Evolutionary conservation across 2,888 invertebrate genomes (phyloP).

Genomic region (Folsomia manolachei): DNA sequence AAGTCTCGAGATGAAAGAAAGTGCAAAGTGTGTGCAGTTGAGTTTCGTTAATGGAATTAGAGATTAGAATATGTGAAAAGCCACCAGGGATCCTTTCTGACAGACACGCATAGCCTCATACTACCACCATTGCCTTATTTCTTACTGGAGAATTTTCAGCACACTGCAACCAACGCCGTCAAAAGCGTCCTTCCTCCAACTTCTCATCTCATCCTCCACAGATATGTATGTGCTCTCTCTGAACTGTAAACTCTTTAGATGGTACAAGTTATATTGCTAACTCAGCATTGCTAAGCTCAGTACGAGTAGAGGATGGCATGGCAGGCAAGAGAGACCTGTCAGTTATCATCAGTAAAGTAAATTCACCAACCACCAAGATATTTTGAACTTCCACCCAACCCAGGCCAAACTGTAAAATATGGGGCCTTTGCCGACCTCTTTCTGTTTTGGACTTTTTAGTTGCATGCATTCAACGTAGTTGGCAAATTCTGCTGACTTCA

Average conservation of each 20-base stretch:
- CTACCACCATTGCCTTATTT: background rate
- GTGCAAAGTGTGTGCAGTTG: conserved; percentile 2
- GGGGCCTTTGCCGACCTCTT: background rate
- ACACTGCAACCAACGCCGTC: background rate
- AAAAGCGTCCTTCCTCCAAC: background rate
- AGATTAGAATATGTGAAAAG: conserved; percentile 14
- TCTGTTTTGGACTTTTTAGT: background rate
- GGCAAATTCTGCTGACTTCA: background rate
- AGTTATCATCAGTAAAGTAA: conserved; percentile 3
- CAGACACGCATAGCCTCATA: background rate
- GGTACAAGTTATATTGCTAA: too few relatives aligned
- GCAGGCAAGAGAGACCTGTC: background rate
- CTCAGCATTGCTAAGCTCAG: too few relatives aligned
- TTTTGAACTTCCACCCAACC: background rate
- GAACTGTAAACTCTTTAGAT: background rate
- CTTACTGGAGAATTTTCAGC: too few relatives aligned
- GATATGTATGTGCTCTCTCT: too few relatives aligned
- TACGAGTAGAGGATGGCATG: background rate
- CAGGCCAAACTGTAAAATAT: conserved; percentile 6
- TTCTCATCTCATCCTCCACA: background rate
- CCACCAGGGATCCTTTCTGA: conserved; percentile 7
- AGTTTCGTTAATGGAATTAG: conserved; percentile 16
- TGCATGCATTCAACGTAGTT: background rate
- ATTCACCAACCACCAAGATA: background rate
- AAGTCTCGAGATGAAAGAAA: conserved; percentile 2